Evolutionary conservation across 2,888 invertebrate species (phyloP).

Genomic region (Pemphredon lugubris): DNA sequence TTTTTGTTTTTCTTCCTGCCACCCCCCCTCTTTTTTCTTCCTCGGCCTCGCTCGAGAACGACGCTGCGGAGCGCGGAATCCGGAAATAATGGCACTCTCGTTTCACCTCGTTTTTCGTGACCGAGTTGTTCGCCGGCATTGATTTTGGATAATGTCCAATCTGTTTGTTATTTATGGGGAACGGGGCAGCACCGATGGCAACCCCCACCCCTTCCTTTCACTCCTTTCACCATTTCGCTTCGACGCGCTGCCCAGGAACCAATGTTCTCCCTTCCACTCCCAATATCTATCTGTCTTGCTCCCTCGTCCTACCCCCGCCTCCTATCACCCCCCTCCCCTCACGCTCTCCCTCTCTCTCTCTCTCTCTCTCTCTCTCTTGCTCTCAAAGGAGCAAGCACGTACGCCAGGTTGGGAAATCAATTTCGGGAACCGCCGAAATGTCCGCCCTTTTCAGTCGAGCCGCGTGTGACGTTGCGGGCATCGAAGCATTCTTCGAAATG

Average conservation of each 20-base stretch:
- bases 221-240: slow-evolving; percentile 40
- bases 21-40: not conserved
- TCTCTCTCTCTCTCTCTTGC: not conserved
- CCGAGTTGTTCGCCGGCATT: slow-evolving; percentile 50
- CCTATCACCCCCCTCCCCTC: not conserved
- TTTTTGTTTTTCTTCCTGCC: not conserved
- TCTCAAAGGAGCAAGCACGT: slow-evolving; percentile 25
- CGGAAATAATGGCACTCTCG: slow-evolving; percentile 40
- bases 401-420: slow-evolving; percentile 46
- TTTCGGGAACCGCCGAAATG: slow-evolving; percentile 40
- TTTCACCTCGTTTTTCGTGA: slow-evolving; percentile 43
- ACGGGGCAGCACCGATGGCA: slow-evolving; percentile 31
- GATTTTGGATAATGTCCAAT: slow-evolving; percentile 63
- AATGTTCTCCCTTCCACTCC: slow-evolving; percentile 24
- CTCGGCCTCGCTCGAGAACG: not conserved
- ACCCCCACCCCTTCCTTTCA: slow-evolving; percentile 30
- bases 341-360: not conserved
- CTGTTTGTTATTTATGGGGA: slow-evolving; percentile 56
- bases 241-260: slow-evolving; percentile 33
- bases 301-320: too few species aligned
- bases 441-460: slow-evolving; percentile 46
- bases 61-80: too few species aligned
- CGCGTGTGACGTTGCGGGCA: not conserved
- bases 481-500: not conserved
- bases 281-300: too few species aligned